These are phyloP conservation scores for Drosophila nasuta DNA, from an alignment of 1,140 invertebrate species.

Conservation along the genomic window DNA sequence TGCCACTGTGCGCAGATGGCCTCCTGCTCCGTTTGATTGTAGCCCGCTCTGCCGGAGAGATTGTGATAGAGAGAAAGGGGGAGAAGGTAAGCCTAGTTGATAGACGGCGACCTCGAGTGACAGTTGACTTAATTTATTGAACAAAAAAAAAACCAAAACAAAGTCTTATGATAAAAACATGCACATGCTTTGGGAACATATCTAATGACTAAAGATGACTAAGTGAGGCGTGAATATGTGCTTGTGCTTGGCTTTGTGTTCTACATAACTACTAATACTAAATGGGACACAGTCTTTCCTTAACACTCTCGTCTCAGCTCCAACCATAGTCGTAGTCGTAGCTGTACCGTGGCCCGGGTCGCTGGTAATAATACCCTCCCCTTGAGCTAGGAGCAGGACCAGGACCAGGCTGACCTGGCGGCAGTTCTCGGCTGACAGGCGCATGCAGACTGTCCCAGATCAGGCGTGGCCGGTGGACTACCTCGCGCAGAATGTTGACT, in stretches of 20 bases:
- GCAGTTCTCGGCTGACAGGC: conserved; percentile 67
- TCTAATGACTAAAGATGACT: conserved; percentile 47
- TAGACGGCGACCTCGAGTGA: not conserved
- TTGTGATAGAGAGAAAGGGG: not conserved
- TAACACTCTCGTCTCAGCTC: conserved; percentile 44
- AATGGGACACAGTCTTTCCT: conserved; percentile 40
- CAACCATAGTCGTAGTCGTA: conserved; percentile 52
- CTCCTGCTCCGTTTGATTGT: conserved; percentile 86
- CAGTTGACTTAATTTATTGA: conserved; percentile 47
- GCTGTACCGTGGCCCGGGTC: conserved; percentile 39
- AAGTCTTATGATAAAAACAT: conserved; percentile 13
- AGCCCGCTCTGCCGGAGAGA: conserved; percentile 85
- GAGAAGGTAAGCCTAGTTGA: not conserved
- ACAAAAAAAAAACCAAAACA: conserved; percentile 28
- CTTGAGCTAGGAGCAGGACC: conserved; percentile 8
- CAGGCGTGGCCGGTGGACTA: conserved; percentile 69
- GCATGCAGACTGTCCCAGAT: conserved; percentile 72
- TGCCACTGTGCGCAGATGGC: conserved; percentile 87
- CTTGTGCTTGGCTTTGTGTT: not conserved
- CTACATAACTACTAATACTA: conserved; percentile 64
- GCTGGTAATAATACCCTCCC: conserved; percentile 61
- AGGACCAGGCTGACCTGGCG: conserved; percentile 31
- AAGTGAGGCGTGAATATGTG: conserved; percentile 13
- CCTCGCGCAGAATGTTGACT: conserved; percentile 78
- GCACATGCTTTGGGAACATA: conserved; percentile 47